These are phyloP conservation scores for Mesodorylaimus sp. DNA, from an alignment of 2,888 invertebrate genomes.

Conservation along the genomic window DNA sequence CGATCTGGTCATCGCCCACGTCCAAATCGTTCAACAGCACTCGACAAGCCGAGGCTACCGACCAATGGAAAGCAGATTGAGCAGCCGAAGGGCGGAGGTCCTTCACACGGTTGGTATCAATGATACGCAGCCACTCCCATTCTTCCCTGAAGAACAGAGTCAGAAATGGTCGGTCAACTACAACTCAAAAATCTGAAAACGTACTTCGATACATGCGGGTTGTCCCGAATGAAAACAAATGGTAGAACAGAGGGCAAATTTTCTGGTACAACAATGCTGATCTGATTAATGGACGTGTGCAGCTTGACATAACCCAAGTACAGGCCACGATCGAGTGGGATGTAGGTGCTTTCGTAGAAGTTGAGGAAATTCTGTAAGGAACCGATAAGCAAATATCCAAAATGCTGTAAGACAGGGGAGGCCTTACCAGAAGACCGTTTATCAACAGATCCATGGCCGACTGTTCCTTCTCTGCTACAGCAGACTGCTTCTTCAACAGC, in stretches of 20 bases:
- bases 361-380: constrained; percentile 40
- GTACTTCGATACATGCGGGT: constrained; percentile 81
- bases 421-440: constrained; percentile 53
- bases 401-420: constrained; percentile 20
- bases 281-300: constrained; percentile 82
- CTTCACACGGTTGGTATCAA: constrained; percentile 14
- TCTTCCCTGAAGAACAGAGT: constrained; percentile 52
- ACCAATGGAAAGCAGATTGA: constrained; percentile 33
- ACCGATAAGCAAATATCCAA: constrained; percentile 9
- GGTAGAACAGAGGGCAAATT: constrained; percentile 85
- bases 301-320: constrained; percentile 90
- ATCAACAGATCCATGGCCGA: constrained; percentile 63
- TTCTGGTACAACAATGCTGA: constrained; percentile 74
- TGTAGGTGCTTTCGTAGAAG: constrained; percentile 59
- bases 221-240: constrained; percentile 73
- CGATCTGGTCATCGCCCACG: constrained; percentile 1
- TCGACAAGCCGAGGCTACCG: constrained; percentile 14
- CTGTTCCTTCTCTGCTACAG: constrained; percentile 33
- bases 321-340: constrained; percentile 62
- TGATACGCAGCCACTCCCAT: constrained; percentile 59
- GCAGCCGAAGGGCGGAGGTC: constrained; percentile 19
- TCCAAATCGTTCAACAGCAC: constrained; percentile 17
- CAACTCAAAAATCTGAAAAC: neutral
- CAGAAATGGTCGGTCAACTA: neutral
- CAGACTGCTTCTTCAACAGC: constrained; percentile 48